phyloP scores from a whole-genome alignment of 2,888 invertebrate genomes.

The Malthinus flaveolus region DNA sequence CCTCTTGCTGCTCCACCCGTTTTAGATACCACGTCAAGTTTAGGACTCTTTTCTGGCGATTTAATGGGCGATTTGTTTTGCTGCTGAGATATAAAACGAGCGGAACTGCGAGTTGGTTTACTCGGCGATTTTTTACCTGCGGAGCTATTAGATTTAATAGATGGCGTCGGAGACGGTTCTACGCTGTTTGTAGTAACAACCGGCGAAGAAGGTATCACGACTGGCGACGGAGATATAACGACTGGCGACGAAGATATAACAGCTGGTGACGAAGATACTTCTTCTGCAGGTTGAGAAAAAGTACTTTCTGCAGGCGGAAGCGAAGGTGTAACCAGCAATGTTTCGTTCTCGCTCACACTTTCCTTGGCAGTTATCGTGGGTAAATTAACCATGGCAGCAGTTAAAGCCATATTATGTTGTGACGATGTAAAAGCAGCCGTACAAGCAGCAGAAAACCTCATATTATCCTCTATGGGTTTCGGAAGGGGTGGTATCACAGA shows the following conservation, averaged over 20 bases:
- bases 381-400: constrained; percentile 79
- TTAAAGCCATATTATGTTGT: constrained; percentile 79
- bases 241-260: constrained; percentile 33
- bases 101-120: constrained; percentile 64
- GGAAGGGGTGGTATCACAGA: constrained; percentile 58
- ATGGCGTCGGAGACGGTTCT: constrained; percentile 51
- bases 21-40: constrained; percentile 60
- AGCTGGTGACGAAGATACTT: constrained; percentile 44
- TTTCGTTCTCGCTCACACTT: constrained; percentile 18
- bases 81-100: constrained; percentile 61
- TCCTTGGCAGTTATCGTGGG: constrained; percentile 56
- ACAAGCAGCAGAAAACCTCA: constrained; percentile 60
- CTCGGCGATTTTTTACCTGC: constrained; percentile 62
- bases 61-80: constrained; percentile 67
- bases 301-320: constrained; percentile 1
- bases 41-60: constrained; percentile 53
- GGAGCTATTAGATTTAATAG: constrained; percentile 49
- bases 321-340: not conserved
- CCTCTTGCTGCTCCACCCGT: constrained; percentile 57
- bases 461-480: constrained; percentile 60
- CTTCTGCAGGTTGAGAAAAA: constrained; percentile 41
- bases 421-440: constrained; percentile 81
- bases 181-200: constrained; percentile 42
- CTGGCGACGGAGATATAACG: constrained; percentile 39
- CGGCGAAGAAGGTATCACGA: constrained; percentile 35